These are phyloP conservation scores for Leuciscus idus DNA, from an alignment of 2,113 vertebrate species.

Conservation along the genomic window DNA sequence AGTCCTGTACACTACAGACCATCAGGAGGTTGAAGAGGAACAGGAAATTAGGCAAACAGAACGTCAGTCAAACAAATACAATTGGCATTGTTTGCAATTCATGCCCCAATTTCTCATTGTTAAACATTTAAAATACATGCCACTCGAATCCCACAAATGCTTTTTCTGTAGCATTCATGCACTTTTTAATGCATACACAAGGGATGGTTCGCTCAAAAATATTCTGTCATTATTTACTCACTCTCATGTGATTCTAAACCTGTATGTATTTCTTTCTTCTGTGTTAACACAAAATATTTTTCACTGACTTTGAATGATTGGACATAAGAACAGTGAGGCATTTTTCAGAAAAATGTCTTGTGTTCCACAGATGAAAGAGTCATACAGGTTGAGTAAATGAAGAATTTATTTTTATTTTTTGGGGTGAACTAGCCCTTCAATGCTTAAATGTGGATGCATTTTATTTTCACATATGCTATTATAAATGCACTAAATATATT, in stretches of 20 bases:
- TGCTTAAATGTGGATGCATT: neutral
- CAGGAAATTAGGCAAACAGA: conserved; percentile 67
- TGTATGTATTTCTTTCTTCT: neutral
- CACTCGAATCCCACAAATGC: neutral
- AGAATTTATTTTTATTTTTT: neutral
- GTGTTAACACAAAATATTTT: neutral
- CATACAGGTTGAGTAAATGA: neutral
- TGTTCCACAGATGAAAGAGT: neutral
- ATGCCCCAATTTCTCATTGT: neutral
- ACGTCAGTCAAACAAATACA: conserved; percentile 42
- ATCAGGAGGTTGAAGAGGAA: conserved; percentile 72
- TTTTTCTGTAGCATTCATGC: conserved; percentile 12
- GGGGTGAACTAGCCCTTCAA: neutral
- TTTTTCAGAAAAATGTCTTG: no score
- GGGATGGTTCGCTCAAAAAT: neutral
- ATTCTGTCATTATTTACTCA: neutral
- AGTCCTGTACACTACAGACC: conserved; percentile 75
- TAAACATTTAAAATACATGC: conserved; percentile 18
- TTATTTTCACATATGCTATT: neutral
- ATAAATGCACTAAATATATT: conserved; percentile 19
- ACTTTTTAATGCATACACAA: neutral
- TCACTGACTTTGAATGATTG: neutral
- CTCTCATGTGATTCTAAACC: neutral
- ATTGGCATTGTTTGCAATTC: conserved; percentile 34
- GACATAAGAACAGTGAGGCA: neutral